Evolutionary conservation across 2,888 invertebrate species (phyloP).

Genomic region (Cephus nigrinus): DNA sequence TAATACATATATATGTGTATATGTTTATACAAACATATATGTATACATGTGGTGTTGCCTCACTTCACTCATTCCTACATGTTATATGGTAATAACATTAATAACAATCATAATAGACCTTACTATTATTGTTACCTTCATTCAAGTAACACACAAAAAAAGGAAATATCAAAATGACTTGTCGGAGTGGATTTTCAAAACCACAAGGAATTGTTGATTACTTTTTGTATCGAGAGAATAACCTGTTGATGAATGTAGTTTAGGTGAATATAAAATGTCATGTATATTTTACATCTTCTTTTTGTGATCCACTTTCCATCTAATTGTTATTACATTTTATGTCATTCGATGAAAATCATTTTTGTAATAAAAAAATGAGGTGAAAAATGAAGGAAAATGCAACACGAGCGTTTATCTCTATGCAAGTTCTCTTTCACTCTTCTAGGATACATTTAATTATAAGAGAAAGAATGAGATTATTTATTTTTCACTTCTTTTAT

Average conservation of each 20-base stretch:
- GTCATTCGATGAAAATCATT: constrained; percentile 44
- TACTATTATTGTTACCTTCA: not conserved
- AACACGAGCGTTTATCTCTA: not conserved
- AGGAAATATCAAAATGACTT: not conserved
- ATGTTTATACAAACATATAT: constrained; percentile 25
- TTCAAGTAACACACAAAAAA: not conserved
- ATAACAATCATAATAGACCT: not conserved
- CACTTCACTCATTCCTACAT: not conserved
- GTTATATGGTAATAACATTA: not conserved
- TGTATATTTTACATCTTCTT: constrained; percentile 33
- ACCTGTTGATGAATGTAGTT: constrained; percentile 32
- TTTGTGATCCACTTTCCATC: constrained; percentile 23
- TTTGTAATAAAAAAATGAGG: constrained; percentile 30
- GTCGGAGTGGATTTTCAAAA: constrained; percentile 11
- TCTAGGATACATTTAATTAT: not conserved
- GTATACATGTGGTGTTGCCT: not conserved
- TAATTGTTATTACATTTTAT: constrained; percentile 38
- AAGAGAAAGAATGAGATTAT: constrained; percentile 9
- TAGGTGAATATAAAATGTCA: constrained; percentile 28
- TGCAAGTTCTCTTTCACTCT: not conserved
- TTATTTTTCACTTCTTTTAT: constrained; percentile 17
- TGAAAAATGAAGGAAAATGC: not conserved
- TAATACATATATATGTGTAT: constrained; percentile 15
- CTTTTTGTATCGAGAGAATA: constrained; percentile 34
- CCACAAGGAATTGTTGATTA: constrained; percentile 40